Evolutionary conservation across 2,888 invertebrate genomes (phyloP), one percentile per base, ranked within the genome.

Genomic region (Nemotelus nigrinus): DNA sequence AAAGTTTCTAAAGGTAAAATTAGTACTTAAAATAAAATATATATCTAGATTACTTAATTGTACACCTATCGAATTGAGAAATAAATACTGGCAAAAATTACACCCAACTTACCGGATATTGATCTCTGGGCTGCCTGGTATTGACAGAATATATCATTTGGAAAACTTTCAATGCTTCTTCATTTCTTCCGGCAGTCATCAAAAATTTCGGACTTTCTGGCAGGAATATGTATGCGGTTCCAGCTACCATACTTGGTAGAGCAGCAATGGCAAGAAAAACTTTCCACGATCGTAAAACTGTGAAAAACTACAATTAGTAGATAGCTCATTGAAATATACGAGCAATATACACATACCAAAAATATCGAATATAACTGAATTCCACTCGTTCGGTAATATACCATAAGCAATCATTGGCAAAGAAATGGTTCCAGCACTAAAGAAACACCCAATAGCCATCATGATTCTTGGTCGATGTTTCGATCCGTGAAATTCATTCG

Each of bases 341-440:
- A 50, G 63, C 8, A 77, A 41, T 25, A 53, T 44, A 4, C 3
- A 50, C 47, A 2, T n/a, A 50, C n/a, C 25, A 55, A 39, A 43
- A 64, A 25, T 45, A 68, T 58, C 60, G 25, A 70, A 58, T 5
- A 77, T 10, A 8, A 71, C 8, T 47, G 48, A 47, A 39, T 58
- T 70, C 58, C 70, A 70, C 6, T 57, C 47, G 43, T 89, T 84
- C 0, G 94, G 93, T 78, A 96, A 89, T 45, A 95, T 87, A 3
- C 89, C 85, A 91, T 93, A 93, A 5, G 95, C 95, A 77, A 95
- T 83, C 53, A 91, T 88, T 41, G 93, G 92, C 78, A 94, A 87
- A 25, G 91, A 86, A 71, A 92, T 88, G 81, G 89, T 91, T 60
- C 90, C 93, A 43, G 91, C 83, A 72, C 91, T 90, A 83, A 91